Percentiles rank a stretch among this genome's conserved stretches.
Evolutionary conservation across 2,113 vertebrate species (phyloP).

Genomic region (Garra rufa): DNA sequence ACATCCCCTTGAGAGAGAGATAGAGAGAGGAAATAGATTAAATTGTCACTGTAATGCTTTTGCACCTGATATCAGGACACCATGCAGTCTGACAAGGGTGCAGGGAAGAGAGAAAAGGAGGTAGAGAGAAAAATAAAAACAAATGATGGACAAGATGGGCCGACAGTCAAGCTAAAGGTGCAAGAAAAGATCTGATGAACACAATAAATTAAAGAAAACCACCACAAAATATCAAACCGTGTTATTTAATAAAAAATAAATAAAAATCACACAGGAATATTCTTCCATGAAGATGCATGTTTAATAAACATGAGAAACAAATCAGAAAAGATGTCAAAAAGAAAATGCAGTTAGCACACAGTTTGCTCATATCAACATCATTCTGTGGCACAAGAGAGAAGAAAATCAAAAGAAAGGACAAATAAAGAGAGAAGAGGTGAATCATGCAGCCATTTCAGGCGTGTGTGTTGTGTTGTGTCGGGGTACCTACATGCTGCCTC

Average conservation of each 20-base stretch:
- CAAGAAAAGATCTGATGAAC: constrained; percentile 47
- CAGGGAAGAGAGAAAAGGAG: constrained; percentile 44
- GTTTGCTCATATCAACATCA: constrained; percentile 9
- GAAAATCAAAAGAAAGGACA: background rate
- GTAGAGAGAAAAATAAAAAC: constrained; percentile 57
- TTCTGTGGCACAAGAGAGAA: constrained; percentile 25
- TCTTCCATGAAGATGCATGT: constrained; percentile 1
- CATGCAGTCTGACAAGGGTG: constrained; percentile 40
- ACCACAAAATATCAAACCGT: constrained; percentile 18
- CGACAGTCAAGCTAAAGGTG: constrained; percentile 40
- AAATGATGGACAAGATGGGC: constrained; percentile 47
- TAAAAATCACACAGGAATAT: constrained; percentile 39
- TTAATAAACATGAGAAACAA: constrained; percentile 46
- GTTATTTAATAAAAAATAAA: constrained; percentile 31
- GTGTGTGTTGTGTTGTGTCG: constrained; percentile 55
- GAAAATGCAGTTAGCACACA: constrained; percentile 25
- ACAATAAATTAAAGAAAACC: constrained; percentile 12
- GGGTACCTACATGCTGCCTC: constrained; percentile 75
- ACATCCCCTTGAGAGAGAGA: constrained; percentile 86
- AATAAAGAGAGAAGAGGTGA: constrained; percentile 60
- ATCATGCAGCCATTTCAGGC: constrained; percentile 73
- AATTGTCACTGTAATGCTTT: background rate
- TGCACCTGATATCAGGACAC: constrained; percentile 3
- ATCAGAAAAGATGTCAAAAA: constrained; percentile 46
- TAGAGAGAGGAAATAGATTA: constrained; percentile 20